These are phyloP conservation scores for Tragulus kanchil DNA, from an alignment of 2,113 vertebrate species.

Conservation along the genomic window DNA sequence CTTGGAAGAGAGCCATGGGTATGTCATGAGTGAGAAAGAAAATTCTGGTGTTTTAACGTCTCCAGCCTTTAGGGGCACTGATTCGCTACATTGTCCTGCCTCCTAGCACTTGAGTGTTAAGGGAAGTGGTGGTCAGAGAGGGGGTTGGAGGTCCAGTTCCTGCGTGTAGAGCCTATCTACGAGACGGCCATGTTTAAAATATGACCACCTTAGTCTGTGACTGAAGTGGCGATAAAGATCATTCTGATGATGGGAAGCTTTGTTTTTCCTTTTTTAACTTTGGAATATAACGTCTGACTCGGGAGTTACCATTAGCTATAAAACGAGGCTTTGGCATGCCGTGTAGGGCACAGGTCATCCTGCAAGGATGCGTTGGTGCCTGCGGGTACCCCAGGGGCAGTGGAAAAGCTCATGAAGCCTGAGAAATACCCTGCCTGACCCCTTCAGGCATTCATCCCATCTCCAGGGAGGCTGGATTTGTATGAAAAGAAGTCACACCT, in stretches of 20 bases:
- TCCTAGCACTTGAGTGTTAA: neutral
- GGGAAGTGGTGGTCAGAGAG: neutral
- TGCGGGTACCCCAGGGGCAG: neutral
- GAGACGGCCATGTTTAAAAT: neutral
- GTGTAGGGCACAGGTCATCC: neutral
- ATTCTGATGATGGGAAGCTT: neutral
- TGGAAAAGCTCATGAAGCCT: neutral
- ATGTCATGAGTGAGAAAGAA: neutral
- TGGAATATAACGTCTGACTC: neutral
- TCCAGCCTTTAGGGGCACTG: neutral
- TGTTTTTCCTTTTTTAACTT: neutral
- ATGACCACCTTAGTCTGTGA: no score
- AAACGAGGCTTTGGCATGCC: neutral
- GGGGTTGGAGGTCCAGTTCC: neutral
- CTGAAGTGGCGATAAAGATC: neutral
- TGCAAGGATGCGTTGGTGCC: neutral
- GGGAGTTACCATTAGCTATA: neutral
- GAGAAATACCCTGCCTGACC: neutral
- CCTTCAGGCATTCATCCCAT: neutral
- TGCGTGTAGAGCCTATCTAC: neutral
- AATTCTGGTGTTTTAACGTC: neutral
- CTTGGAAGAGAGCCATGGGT: neutral
- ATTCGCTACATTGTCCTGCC: neutral
- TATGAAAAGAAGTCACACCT: neutral
- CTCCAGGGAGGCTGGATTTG: neutral